Evolutionary conservation across 2,113 vertebrate genomes (phyloP).

Genomic region (Tonatia bakeri): DNA sequence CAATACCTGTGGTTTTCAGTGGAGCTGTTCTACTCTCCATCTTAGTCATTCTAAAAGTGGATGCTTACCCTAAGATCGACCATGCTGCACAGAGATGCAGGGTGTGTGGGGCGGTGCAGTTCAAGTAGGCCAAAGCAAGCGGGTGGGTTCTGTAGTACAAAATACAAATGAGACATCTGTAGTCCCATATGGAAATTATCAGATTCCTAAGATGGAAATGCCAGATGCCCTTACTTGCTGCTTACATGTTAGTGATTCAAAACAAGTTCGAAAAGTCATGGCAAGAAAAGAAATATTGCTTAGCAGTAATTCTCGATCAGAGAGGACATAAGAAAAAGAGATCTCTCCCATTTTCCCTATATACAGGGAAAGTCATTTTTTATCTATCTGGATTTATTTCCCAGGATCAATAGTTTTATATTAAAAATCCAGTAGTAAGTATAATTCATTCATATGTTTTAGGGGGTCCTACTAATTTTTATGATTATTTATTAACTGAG

Average conservation of each 20-base stretch:
- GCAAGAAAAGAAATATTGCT: background rate
- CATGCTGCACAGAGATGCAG: background rate
- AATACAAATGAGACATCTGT: background rate
- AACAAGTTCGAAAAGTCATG: background rate
- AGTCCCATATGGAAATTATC: background rate
- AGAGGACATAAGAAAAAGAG: background rate
- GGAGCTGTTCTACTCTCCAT: background rate
- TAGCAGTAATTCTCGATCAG: background rate
- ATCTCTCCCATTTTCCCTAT: background rate
- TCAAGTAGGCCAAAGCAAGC: background rate
- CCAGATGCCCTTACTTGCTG: background rate
- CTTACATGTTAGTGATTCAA: background rate
- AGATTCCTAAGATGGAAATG: background rate
- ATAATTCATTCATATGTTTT: background rate
- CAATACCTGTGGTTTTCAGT: background rate
- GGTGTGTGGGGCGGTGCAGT: fast-evolving
- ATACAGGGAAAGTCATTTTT: background rate
- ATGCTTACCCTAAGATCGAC: background rate
- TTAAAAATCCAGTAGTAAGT: background rate
- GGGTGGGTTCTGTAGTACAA: background rate
- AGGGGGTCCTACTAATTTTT: background rate
- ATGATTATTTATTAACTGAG: background rate
- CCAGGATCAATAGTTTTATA: background rate
- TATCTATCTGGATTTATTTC: background rate
- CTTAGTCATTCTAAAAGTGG: background rate